phyloP scores from a whole-genome alignment of 2,113 vertebrate species.

The Ammodytes dubius region DNA sequence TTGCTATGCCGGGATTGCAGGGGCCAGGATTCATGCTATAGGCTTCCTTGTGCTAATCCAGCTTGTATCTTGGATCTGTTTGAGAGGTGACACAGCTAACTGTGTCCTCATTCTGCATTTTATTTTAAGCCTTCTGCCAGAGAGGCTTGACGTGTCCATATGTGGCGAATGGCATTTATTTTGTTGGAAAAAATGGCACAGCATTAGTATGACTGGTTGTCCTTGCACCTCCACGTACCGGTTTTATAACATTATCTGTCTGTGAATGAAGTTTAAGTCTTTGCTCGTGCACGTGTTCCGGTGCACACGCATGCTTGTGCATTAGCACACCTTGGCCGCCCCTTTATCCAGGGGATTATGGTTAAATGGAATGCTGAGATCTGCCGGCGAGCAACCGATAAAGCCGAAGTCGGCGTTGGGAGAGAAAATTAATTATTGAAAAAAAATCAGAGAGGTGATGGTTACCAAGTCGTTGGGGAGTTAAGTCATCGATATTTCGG shows the following conservation, averaged over 20 bases:
- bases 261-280: slow-evolving; percentile 53
- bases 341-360: slow-evolving; percentile 80
- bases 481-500: slow-evolving; percentile 82
- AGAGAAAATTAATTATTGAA: slow-evolving; percentile 82
- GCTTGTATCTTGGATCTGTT: slow-evolving; percentile 31
- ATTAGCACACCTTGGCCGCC: slow-evolving; percentile 75
- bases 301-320: slow-evolving; percentile 47
- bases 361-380: slow-evolving; percentile 82
- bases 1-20: slow-evolving; percentile 66
- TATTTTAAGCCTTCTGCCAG: neutral
- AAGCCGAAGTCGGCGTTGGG: slow-evolving; percentile 69
- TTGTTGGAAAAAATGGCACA: neutral
- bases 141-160: neutral
- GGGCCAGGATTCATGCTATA: slow-evolving; percentile 28
- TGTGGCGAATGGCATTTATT: slow-evolving; percentile 8
- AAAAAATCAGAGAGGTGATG: slow-evolving; percentile 82
- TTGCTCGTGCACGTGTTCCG: slow-evolving; percentile 27
- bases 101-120: neutral
- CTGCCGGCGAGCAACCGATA: slow-evolving; percentile 68
- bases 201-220: slow-evolving; percentile 9
- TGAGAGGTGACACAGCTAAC: slow-evolving; percentile 13
- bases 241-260: slow-evolving; percentile 44
- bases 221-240: slow-evolving; percentile 24
- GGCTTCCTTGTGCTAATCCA: slow-evolving; percentile 48
- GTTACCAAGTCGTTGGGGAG: slow-evolving; percentile 76